phyloP scores from a whole-genome alignment of 1,140 invertebrate genomes.

The Drosophila sulfurigaster region DNA sequence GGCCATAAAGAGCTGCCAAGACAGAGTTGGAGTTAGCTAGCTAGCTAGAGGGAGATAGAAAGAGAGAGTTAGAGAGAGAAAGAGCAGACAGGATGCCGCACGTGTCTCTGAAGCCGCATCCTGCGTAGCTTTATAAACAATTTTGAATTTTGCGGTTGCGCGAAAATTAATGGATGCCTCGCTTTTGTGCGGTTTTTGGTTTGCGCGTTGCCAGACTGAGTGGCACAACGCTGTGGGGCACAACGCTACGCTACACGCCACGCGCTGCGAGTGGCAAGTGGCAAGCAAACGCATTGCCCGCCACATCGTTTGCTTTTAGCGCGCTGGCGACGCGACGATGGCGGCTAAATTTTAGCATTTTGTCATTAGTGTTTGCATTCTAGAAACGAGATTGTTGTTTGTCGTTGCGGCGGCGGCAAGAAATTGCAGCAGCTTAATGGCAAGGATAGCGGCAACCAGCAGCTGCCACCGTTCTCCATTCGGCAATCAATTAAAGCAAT shows the following conservation, averaged over 20 bases:
- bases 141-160: slow-evolving; percentile 82
- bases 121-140: slow-evolving; percentile 83
- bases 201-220: slow-evolving; percentile 59
- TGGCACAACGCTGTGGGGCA: slow-evolving; percentile 28
- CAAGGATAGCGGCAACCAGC: slow-evolving; percentile 16
- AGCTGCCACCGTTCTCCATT: slow-evolving; percentile 25
- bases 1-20: slow-evolving; percentile 50
- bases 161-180: slow-evolving; percentile 83
- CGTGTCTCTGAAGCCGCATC: slow-evolving; percentile 75
- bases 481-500: slow-evolving; percentile 51
- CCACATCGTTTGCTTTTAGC: slow-evolving; percentile 59
- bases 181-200: slow-evolving; percentile 78
- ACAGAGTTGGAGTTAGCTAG: slow-evolving; percentile 18
- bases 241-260: neutral
- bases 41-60: neutral
- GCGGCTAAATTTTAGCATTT: slow-evolving; percentile 74
- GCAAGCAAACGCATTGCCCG: slow-evolving; percentile 22
- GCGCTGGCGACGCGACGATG: slow-evolving; percentile 43
- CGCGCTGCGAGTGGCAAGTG: neutral
- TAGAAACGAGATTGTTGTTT: slow-evolving; percentile 76
- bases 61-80: neutral
- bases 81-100: slow-evolving; percentile 46
- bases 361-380: slow-evolving; percentile 81
- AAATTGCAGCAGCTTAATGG: slow-evolving; percentile 50
- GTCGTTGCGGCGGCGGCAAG: slow-evolving; percentile 58